A percentile compares a stretch with the other conserved stretches of the same genome.
Conservation (phyloP, 2,888 invertebrate species). For the Thereva unica region DNA sequence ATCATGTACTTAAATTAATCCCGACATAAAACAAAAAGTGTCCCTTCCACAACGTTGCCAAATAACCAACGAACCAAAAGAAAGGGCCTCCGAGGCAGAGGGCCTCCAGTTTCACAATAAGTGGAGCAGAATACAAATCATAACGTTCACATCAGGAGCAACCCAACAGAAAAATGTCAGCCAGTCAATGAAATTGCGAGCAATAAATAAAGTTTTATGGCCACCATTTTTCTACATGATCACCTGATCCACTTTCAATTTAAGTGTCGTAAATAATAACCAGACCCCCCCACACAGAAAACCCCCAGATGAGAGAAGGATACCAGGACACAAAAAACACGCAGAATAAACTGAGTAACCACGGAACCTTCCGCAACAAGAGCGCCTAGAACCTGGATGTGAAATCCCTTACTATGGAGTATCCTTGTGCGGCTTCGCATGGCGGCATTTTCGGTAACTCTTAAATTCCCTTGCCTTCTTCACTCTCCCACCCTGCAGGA, state of each 20-base stretch:
- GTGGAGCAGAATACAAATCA: constrained; percentile 21
- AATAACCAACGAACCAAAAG: no score
- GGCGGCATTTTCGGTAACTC: constrained; percentile 3
- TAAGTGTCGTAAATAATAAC: constrained; percentile 29
- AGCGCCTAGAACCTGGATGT: no score
- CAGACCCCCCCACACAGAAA: neutral
- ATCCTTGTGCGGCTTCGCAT: neutral
- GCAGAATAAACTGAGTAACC: constrained; percentile 3
- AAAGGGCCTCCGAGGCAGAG: no score
- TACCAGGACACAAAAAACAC: constrained; percentile 8
- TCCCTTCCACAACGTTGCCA: no score
- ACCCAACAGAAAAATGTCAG: constrained; percentile 28
- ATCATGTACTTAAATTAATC: no score
- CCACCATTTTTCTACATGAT: constrained; percentile 33
- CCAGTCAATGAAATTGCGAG: constrained; percentile 28
- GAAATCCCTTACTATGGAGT: no score
- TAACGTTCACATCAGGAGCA: neutral
- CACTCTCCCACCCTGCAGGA: neutral
- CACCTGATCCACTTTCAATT: constrained; percentile 34
- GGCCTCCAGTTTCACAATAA: no score
- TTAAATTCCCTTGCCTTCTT: constrained; percentile 21
- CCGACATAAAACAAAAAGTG: no score
- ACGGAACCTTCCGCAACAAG: no score
- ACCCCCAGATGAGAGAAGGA: neutral
- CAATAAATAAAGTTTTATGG: constrained; percentile 33